phyloP scores from a whole-genome alignment of 2,888 invertebrate genomes.

The Euphydryas editha region DNA sequence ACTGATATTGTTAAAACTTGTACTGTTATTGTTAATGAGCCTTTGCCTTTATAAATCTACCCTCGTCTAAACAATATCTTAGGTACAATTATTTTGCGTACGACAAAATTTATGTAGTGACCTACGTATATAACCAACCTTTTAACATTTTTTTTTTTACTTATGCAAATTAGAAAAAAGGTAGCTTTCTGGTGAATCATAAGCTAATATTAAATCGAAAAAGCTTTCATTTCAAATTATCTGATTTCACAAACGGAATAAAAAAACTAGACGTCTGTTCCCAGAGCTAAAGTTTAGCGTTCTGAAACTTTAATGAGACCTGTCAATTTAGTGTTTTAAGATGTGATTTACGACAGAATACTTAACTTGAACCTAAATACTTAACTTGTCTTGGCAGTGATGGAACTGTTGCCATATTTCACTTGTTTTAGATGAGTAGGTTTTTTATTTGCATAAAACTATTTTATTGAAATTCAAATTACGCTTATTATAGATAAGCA shows the following conservation, averaged over 20 bases:
- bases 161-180: not conserved
- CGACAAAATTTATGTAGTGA: no score
- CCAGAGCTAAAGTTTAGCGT: constrained; percentile 15
- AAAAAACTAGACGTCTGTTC: constrained; percentile 5
- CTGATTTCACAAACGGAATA: constrained; percentile 9
- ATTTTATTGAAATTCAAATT: not conserved
- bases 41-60: no score
- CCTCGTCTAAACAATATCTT: no score
- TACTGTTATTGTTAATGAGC: no score
- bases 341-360: constrained; percentile 41
- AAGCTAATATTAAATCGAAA: constrained; percentile 4
- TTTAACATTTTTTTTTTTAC: not conserved
- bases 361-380: constrained; percentile 30
- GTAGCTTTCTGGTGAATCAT: not conserved
- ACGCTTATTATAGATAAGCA: no score
- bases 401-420: constrained; percentile 33
- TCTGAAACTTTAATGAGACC: constrained; percentile 66
- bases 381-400: constrained; percentile 42
- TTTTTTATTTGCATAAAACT: not conserved
- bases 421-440: not conserved
- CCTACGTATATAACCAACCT: no score
- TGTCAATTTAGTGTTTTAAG: constrained; percentile 62
- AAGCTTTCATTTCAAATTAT: not conserved
- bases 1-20: no score
- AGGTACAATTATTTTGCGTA: no score